Conservation (phyloP, 2,888 invertebrate genomes). For the Agrypnus murinus region DNA sequence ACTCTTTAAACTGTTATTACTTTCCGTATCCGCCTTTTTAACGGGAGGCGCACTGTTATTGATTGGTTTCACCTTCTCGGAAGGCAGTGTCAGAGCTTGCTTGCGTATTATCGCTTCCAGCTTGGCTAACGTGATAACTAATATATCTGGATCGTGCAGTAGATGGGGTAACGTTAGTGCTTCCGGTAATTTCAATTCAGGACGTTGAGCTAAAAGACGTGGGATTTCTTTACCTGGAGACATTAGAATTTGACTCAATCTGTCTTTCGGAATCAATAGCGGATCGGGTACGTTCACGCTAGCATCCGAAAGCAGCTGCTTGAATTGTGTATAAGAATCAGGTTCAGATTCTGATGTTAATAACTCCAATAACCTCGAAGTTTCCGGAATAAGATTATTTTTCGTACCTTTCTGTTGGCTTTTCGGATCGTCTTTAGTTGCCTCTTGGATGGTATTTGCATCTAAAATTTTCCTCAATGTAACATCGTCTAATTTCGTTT, state of each 20-base stretch:
- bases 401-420: background rate
- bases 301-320: constrained; percentile 79
- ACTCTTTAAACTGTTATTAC: constrained; percentile 1
- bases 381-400: constrained; percentile 61
- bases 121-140: constrained; percentile 85
- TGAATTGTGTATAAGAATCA: constrained; percentile 82
- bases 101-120: constrained; percentile 75
- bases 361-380: constrained; percentile 70
- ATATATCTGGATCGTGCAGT: constrained; percentile 84
- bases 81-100: constrained; percentile 27
- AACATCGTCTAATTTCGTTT: constrained; percentile 72
- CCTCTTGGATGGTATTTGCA: constrained; percentile 63
- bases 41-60: constrained; percentile 13
- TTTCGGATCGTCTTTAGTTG: constrained; percentile 59
- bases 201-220: constrained; percentile 80
- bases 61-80: constrained; percentile 28
- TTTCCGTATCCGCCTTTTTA: constrained; percentile 18
- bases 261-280: constrained; percentile 85
- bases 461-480: constrained; percentile 73
- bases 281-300: constrained; percentile 87
- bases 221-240: constrained; percentile 87
- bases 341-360: constrained; percentile 72
- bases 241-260: constrained; percentile 80
- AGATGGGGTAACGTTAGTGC: constrained; percentile 83
- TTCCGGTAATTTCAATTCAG: constrained; percentile 83